A percentile compares a stretch with the other conserved stretches of the same genome.
Evolutionary conservation across 2,113 vertebrate species (phyloP).

Genomic region (Centropus bengalensis): DNA sequence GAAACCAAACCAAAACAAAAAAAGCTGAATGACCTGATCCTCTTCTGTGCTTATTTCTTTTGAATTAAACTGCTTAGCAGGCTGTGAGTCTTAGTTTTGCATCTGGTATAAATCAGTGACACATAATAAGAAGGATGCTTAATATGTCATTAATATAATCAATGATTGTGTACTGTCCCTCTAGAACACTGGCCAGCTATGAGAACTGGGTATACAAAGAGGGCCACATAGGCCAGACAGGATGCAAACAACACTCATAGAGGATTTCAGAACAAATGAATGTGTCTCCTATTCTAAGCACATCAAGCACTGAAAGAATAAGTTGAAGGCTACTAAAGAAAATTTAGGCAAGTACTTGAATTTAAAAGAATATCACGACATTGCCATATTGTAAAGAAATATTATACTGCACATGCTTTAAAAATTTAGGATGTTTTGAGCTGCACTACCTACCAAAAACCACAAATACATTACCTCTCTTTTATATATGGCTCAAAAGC

Average conservation of each 20-base stretch:
- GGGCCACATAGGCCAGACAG: background rate
- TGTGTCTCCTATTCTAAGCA: background rate
- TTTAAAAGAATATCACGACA: background rate
- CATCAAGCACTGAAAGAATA: background rate
- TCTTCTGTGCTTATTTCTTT: constrained; percentile 7
- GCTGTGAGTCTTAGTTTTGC: background rate
- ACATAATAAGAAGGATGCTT: constrained; percentile 12
- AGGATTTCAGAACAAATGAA: background rate
- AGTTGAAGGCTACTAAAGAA: background rate
- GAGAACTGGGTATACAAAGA: background rate
- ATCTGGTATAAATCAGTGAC: background rate
- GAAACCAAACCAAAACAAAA: background rate
- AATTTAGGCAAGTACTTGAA: background rate
- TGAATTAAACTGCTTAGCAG: constrained; percentile 8
- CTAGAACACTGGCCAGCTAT: background rate
- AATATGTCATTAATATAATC: background rate
- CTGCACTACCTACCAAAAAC: background rate
- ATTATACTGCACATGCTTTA: background rate
- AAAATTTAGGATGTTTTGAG: background rate
- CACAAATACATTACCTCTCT: background rate
- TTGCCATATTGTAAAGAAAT: background rate
- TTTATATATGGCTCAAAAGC: background rate
- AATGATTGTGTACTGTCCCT: background rate
- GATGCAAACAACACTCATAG: background rate
- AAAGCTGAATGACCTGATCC: background rate